Percentiles rank a stretch among this genome's conserved stretches.
Conservation (phyloP, 2,888 invertebrate species). For the Nasonia oneida region DNA sequence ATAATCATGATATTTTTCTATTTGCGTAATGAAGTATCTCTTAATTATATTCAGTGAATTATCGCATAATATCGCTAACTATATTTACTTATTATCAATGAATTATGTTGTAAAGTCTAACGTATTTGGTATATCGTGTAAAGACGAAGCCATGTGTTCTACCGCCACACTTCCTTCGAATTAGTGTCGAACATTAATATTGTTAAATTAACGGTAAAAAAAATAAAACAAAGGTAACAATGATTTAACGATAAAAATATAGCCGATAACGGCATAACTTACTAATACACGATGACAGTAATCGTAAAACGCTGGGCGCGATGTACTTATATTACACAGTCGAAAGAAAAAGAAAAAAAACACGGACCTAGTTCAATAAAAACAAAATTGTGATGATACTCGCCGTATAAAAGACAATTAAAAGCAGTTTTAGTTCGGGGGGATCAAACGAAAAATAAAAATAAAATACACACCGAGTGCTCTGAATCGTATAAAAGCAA, state of each 20-base stretch:
- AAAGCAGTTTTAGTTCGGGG: neutral
- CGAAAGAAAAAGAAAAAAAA: neutral
- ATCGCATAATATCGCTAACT: neutral
- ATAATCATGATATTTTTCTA: slow-evolving; percentile 39
- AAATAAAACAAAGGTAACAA: neutral
- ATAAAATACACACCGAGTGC: neutral
- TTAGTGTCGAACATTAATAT: slow-evolving; percentile 50
- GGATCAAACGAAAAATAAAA: slow-evolving; percentile 22
- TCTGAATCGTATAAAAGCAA: slow-evolving; percentile 15
- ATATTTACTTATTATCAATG: slow-evolving; percentile 1
- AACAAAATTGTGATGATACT: neutral
- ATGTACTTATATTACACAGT: neutral
- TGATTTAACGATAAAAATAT: slow-evolving; percentile 24
- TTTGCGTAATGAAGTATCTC: slow-evolving; percentile 18
- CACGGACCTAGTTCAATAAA: neutral
- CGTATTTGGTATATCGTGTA: neutral
- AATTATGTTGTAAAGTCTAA: slow-evolving; percentile 29
- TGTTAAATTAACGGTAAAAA: slow-evolving; percentile 27
- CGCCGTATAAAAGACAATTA: neutral
- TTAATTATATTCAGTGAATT: slow-evolving; percentile 13
- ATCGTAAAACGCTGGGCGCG: neutral
- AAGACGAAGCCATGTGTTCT: neutral
- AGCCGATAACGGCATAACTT: neutral
- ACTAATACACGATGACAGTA: neutral
- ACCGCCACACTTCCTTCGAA: slow-evolving; percentile 26